Conservation (phyloP, 1,140 invertebrate genomes). For the Lasioglossum albipes region DNA sequence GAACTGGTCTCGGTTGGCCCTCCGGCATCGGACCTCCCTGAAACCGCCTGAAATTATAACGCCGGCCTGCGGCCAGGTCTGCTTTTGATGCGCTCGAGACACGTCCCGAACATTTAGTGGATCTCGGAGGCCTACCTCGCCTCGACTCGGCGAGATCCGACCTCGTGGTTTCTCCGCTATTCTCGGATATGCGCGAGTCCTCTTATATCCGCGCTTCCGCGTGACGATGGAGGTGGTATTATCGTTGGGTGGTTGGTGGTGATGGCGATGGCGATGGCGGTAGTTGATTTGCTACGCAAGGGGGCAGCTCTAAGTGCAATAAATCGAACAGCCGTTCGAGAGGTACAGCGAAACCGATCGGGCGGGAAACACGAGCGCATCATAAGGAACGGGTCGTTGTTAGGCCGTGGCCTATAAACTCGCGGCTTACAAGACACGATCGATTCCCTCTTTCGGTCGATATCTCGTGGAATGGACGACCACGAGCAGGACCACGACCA, state of each 20-base stretch:
- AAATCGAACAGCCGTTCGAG: conserved; percentile 14
- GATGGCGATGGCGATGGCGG: no score
- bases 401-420: conserved; percentile 44
- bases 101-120: conserved; percentile 68
- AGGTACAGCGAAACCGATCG: conserved; percentile 28
- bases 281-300: not conserved
- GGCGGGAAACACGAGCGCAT: conserved; percentile 32
- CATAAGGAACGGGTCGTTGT: conserved; percentile 38
- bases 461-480: conserved; percentile 21
- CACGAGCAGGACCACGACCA: conserved; percentile 11
- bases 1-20: conserved; percentile 70
- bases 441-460: conserved; percentile 37
- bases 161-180: not conserved
- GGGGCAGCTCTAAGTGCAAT: conserved; percentile 1
- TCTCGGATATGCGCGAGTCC: not conserved
- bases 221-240: not conserved
- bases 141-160: not conserved
- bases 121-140: not conserved
- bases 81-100: conserved; percentile 75
- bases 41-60: conserved; percentile 80
- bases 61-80: conserved; percentile 68
- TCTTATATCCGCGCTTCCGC: conserved; percentile 19
- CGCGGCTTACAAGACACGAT: conserved; percentile 42
- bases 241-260: no score
- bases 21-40: conserved; percentile 77